Conservation (phyloP, 2,113 vertebrate genomes). For the Pterocles gutturalis region DNA sequence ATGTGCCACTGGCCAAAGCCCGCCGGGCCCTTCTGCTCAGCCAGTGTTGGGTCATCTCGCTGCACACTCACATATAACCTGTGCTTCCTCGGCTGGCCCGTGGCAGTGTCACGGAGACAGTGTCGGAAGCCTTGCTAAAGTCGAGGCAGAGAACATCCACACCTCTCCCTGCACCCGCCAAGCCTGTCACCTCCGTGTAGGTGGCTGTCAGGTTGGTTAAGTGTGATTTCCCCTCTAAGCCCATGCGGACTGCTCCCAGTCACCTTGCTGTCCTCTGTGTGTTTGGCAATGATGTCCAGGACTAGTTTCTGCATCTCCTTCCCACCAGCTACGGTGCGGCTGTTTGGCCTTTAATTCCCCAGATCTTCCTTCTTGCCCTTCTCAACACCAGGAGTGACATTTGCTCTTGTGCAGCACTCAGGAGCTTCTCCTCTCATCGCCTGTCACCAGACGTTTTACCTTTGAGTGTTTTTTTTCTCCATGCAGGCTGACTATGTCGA, state of each 20-base stretch:
- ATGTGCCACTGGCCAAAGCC: accelerated
- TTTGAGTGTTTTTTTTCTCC: not conserved
- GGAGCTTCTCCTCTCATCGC: not conserved
- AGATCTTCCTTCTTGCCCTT: not conserved
- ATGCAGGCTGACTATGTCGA: constrained; percentile 89
- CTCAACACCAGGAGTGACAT: not conserved
- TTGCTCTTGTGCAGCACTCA: not conserved
- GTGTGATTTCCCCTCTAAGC: not conserved
- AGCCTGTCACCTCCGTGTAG: not conserved
- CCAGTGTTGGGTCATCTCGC: not conserved
- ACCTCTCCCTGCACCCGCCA: not conserved
- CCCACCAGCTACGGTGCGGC: not conserved
- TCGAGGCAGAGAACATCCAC: accelerated
- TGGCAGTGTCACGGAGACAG: not conserved
- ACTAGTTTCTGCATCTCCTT: not conserved
- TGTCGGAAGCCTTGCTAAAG: not conserved
- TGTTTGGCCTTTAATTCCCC: not conserved
- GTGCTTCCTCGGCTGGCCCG: not conserved
- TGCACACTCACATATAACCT: accelerated
- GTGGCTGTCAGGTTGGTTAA: not conserved
- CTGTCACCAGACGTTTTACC: not conserved
- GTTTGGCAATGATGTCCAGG: not conserved
- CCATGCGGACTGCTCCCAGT: not conserved
- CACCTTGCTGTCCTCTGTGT: not conserved
- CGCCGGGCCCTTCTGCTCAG: not conserved